Percentiles rank a stretch among this genome's conserved stretches.
Conservation (phyloP, 2,797 vertebrate genomes). For the Phrynocephalus guinanensis region DNA sequence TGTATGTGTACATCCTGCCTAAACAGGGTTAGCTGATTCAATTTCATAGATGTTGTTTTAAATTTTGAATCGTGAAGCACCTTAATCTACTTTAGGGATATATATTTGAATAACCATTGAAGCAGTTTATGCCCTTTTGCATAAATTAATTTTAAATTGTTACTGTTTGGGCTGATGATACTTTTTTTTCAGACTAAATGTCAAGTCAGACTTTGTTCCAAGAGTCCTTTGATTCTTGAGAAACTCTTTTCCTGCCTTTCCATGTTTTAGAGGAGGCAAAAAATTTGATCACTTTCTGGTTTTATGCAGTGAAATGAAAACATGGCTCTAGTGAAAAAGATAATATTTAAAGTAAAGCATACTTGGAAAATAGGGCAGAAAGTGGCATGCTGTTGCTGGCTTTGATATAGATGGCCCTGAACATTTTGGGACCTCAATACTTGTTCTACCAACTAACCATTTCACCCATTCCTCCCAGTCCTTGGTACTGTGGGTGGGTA, state of each 20-base stretch:
- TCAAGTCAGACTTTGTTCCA: neutral
- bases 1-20: neutral
- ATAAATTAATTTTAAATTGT: neutral
- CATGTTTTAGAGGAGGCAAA: conserved; percentile 10
- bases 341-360: neutral
- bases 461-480: too few species aligned
- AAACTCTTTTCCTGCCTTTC: neutral
- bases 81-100: conserved; percentile 24
- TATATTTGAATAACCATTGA: conserved; percentile 37
- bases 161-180: conserved; percentile 13
- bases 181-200: conserved; percentile 4
- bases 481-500: too few species aligned
- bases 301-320: conserved; percentile 8
- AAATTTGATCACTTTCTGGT: conserved; percentile 23
- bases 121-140: conserved; percentile 14
- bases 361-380: neutral
- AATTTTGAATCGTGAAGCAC: conserved; percentile 35
- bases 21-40: conserved; percentile 12
- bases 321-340: neutral
- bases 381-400: too few species aligned
- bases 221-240: neutral
- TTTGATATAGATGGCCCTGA: too few species aligned
- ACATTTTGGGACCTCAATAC: too few species aligned
- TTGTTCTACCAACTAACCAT: too few species aligned
- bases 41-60: conserved; percentile 38